phyloP scores from a whole-genome alignment of 2,888 invertebrate species.

The Melanotus villosus region DNA sequence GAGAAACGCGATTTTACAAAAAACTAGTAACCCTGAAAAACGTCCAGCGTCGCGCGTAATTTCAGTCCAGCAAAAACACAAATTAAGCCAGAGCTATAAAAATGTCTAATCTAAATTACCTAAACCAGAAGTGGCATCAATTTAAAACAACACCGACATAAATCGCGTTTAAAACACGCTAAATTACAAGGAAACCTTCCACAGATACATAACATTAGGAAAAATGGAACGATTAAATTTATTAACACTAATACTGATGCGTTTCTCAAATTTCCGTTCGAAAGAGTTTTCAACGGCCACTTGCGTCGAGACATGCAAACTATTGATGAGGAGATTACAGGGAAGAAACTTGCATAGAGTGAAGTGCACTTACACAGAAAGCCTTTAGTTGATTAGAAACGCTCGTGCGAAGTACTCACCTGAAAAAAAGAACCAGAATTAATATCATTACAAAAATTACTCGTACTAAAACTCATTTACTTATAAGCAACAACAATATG shows the following conservation, averaged over 20 bases:
- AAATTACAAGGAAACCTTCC: slow-evolving; percentile 35
- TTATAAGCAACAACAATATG: neutral
- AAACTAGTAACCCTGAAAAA: neutral
- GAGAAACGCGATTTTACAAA: neutral
- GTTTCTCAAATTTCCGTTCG: neutral
- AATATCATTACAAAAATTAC: slow-evolving; percentile 7
- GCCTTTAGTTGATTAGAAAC: slow-evolving; percentile 23
- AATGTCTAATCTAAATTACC: slow-evolving; percentile 44
- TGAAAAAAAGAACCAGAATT: slow-evolving; percentile 23
- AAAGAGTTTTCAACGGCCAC: neutral
- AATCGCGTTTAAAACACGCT: slow-evolving; percentile 38
- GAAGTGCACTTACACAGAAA: slow-evolving; percentile 30
- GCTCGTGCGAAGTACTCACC: slow-evolving; percentile 25
- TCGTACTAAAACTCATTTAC: neutral
- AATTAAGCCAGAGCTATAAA: slow-evolving; percentile 40
- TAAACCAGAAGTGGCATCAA: slow-evolving; percentile 40
- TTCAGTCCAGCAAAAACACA: slow-evolving; percentile 28
- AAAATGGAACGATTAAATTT: slow-evolving; percentile 23
- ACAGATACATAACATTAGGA: slow-evolving; percentile 31
- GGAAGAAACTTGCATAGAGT: neutral
- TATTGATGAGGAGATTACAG: slow-evolving; percentile 26
- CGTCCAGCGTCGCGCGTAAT: slow-evolving; percentile 4
- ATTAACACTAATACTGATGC: neutral
- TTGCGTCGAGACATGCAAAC: slow-evolving; percentile 18
- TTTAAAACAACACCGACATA: slow-evolving; percentile 38